Conservation (phyloP, 2,113 vertebrate species). For the Prochilodus magdalenae region DNA sequence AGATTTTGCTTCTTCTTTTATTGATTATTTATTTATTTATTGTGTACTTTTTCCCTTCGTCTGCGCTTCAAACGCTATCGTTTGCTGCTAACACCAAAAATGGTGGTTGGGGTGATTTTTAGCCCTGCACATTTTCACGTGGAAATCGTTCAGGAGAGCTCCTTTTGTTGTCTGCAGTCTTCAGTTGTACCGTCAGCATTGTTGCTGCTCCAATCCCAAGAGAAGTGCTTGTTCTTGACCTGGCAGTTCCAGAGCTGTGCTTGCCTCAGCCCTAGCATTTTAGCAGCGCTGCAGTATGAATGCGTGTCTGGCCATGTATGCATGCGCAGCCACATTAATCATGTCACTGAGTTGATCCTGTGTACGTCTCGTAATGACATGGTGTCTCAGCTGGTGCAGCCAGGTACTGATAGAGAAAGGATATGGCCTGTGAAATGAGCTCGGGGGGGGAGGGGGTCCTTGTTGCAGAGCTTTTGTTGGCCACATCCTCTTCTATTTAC, state of each 20-base stretch:
- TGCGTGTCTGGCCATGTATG: not conserved
- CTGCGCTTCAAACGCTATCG: not conserved
- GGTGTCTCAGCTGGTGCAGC: constrained; percentile 51
- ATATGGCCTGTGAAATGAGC: constrained; percentile 45
- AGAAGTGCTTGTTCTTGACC: not conserved
- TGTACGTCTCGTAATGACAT: constrained; percentile 18
- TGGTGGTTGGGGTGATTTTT: not conserved
- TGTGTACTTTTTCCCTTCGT: not conserved
- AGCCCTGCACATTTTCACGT: not conserved
- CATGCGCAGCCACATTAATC: constrained; percentile 36
- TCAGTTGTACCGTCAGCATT: constrained; percentile 18
- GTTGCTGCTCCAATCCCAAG: not conserved
- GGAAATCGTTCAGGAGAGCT: not conserved
- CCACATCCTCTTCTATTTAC: not conserved
- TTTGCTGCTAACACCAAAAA: not conserved
- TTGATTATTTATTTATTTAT: too few species aligned
- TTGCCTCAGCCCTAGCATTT: constrained; percentile 12
- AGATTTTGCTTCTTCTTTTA: not conserved
- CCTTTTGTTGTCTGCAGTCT: not conserved
- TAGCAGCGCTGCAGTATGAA: constrained; percentile 11
- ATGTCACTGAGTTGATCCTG: constrained; percentile 8
- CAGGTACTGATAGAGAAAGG: constrained; percentile 21
- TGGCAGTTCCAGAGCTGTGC: not conserved
- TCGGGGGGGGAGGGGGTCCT: constrained; percentile 26
- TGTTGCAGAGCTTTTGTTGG: not conserved